A percentile compares a stretch with the other conserved stretches of the same genome.
These are phyloP conservation scores for Agrotis exclamationis DNA, from an alignment of 2,888 invertebrate species.

Conservation along the genomic window DNA sequence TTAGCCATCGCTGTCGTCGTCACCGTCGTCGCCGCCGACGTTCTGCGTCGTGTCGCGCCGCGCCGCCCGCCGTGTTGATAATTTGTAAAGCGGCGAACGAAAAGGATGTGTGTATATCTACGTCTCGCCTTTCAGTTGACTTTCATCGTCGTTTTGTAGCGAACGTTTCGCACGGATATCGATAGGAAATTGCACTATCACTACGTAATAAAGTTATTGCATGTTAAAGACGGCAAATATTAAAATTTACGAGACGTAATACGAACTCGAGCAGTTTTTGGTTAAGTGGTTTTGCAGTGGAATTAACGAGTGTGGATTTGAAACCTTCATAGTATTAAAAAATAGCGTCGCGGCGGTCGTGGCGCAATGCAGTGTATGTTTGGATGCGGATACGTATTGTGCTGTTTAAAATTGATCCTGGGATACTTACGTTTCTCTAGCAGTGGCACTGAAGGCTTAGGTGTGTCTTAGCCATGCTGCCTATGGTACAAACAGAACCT, in stretches of 20 bases:
- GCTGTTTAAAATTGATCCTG: conserved; percentile 81
- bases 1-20: conserved; percentile 69
- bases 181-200: conserved; percentile 89
- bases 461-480: conserved; percentile 86
- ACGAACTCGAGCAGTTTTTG: conserved; percentile 57
- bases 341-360: conserved; percentile 86
- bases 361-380: conserved; percentile 91
- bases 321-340: conserved; percentile 74
- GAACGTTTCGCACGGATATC: conserved; percentile 90
- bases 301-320: conserved; percentile 69
- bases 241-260: conserved; percentile 69
- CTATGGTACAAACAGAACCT: conserved; percentile 88
- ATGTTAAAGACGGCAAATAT: conserved; percentile 75
- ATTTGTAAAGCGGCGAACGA: conserved; percentile 88
- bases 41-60: conserved; percentile 70
- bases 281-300: conserved; percentile 60
- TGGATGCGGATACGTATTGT: conserved; percentile 85
- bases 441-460: conserved; percentile 79
- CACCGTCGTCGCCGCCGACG: conserved; percentile 71
- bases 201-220: conserved; percentile 88
- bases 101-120: conserved; percentile 90
- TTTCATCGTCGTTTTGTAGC: conserved; percentile 91
- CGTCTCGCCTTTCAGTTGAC: conserved; percentile 91
- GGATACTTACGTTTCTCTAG: conserved; percentile 78
- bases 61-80: conserved; percentile 82